Evolutionary conservation across 2,888 invertebrate species (phyloP).

Genomic region (Xylota segnis): DNA sequence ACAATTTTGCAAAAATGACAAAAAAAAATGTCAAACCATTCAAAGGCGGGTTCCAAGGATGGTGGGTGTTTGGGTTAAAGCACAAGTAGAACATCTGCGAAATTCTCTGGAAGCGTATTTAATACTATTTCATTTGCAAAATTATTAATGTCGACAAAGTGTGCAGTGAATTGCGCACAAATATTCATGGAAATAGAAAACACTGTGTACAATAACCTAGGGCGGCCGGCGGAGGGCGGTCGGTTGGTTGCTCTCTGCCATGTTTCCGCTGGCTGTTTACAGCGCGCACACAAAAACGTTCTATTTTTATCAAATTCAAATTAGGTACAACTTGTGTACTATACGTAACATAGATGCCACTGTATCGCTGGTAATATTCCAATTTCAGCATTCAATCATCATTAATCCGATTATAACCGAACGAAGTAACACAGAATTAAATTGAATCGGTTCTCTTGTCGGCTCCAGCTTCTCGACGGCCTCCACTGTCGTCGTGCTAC

Average conservation of each 20-base stretch:
- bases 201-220: background rate
- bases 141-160: conserved; percentile 46
- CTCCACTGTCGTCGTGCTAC: background rate
- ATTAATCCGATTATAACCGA: conserved; percentile 67
- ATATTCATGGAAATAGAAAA: conserved; percentile 29
- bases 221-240: no score
- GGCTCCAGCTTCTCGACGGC: background rate
- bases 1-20: background rate
- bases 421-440: conserved; percentile 65
- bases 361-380: conserved; percentile 52
- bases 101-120: background rate
- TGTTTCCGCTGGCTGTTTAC: conserved; percentile 35
- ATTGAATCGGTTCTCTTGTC: conserved; percentile 48
- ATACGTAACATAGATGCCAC: background rate
- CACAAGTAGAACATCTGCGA: conserved; percentile 22
- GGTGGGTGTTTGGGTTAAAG: background rate
- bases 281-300: conserved; percentile 26
- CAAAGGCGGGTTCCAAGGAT: background rate
- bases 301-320: conserved; percentile 57
- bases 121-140: conserved; percentile 18
- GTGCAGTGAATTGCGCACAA: conserved; percentile 50
- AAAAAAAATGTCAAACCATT: conserved; percentile 23
- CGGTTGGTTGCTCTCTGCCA: background rate
- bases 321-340: conserved; percentile 16
- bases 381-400: conserved; percentile 73